Base-by-base conservation (phyloP, 2,797 vertebrate species). In the Poeciliopsis turneri region DNA sequence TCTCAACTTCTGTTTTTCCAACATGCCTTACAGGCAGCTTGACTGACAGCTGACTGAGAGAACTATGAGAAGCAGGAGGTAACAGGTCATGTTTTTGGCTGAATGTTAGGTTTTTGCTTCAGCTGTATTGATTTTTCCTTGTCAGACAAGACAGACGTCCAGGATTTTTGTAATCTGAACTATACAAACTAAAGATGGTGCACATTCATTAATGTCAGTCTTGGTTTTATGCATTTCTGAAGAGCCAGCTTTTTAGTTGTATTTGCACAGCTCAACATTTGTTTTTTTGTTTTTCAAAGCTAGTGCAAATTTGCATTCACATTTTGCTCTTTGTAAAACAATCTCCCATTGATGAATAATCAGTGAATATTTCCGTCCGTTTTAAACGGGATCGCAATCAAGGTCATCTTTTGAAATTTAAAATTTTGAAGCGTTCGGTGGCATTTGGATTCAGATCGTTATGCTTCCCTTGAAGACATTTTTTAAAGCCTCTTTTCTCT, bases 71-170 rank as follows among this genome's bases (percentile, higher is more conserved):
- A 70, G 77, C 43, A 39, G 74, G 61, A 28, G 61, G 68, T 1
- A 78, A 49, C 74, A 4, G 13, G 64, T n/a, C 39, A 23, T 55
- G 8, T 51, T 53, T 70, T 85, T 78, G 69, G 79, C 81, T 57
- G 74, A 82, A 76, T 79, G 80, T 78, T 85, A 86, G 69, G 76
- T 84, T 88, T 84, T 74, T 74, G 69, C 77, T 85, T 78, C 20
- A 45, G 69, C 82, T 41, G 59, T 81, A 92, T 91, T 78, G 90
- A 92, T 88, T 89, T 79, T 28, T 15, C 75, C 73, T 77, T 55
- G 87, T 86, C 77, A 84, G 72, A 72, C 53, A 30, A 59, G 87
- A 87, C 51, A 16, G 85, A 10, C 20, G 72, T 78, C 82, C 82
- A 79, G 82, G 79, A 81, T 77, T 82, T 77, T 86, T 90, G 81